phyloP scores from a whole-genome alignment of 2,113 vertebrate genomes.

The Neotoma lepida region DNA sequence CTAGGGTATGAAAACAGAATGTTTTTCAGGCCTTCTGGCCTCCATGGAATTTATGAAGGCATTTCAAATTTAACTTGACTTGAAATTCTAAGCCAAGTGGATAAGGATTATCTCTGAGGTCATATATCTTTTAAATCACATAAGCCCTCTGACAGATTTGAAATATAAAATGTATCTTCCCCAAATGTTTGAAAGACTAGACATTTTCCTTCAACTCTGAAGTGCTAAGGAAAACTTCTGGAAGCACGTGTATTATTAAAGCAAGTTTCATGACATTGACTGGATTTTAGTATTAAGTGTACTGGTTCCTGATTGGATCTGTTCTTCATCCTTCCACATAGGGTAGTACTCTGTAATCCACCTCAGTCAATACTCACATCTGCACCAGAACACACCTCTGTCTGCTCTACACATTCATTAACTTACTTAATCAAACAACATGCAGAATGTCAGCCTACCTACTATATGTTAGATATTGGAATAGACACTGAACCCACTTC shows the following conservation, averaged over 20 bases:
- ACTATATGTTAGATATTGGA: neutral
- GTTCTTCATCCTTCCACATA: neutral
- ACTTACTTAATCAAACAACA: neutral
- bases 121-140: conserved; percentile 68
- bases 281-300: conserved; percentile 21
- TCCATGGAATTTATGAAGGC: conserved; percentile 59
- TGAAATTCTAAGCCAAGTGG: conserved; percentile 60
- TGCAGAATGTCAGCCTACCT: neutral
- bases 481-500: neutral
- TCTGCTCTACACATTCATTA: neutral
- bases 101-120: conserved; percentile 53
- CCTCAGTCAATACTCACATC: neutral
- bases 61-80: conserved; percentile 61
- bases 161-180: conserved; percentile 64
- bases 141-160: conserved; percentile 46
- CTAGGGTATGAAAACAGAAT: conserved; percentile 49
- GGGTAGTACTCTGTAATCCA: neutral
- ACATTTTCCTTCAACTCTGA: conserved; percentile 37
- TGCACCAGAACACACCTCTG: neutral
- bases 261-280: neutral
- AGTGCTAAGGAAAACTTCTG: conserved; percentile 45
- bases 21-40: conserved; percentile 22
- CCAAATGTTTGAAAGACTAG: conserved; percentile 43
- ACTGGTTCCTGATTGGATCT: neutral
- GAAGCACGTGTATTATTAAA: neutral